phyloP scores from a whole-genome alignment of 1,140 invertebrate species.

The Nixonia krombeini region DNA sequence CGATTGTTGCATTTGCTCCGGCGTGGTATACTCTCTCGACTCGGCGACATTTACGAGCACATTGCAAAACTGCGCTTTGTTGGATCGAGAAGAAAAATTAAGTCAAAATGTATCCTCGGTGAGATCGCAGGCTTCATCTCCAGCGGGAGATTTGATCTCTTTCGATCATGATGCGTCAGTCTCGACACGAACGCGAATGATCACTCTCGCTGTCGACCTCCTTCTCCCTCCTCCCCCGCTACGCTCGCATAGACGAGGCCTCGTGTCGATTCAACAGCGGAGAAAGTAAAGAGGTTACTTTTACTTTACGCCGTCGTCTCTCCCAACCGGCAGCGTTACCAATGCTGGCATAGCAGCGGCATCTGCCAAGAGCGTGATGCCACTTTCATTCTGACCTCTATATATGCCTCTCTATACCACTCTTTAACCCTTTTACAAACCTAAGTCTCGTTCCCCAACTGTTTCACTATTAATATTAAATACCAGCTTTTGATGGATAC shows the following conservation, averaged over 20 bases:
- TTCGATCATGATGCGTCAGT: slow-evolving; percentile 37
- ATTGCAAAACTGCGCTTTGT: slow-evolving; percentile 7
- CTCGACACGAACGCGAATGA: slow-evolving; percentile 9
- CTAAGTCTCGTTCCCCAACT: too few relatives aligned
- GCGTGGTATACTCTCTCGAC: too few relatives aligned
- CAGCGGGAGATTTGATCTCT: slow-evolving; percentile 36
- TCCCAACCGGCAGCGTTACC: slow-evolving; percentile 8
- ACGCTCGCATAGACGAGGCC: slow-evolving; percentile 4
- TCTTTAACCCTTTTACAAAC: not conserved
- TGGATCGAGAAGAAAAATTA: slow-evolving; percentile 13
- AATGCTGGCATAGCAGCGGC: slow-evolving; percentile 15
- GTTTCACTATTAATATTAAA: too few relatives aligned
- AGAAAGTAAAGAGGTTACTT: slow-evolving; percentile 51
- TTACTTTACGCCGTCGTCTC: slow-evolving; percentile 35
- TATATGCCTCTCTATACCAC: not conserved
- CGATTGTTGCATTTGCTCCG: too few relatives aligned
- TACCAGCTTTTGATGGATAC: too few relatives aligned
- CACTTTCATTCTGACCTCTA: slow-evolving; percentile 26
- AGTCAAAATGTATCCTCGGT: slow-evolving; percentile 34
- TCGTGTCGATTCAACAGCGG: slow-evolving; percentile 22
- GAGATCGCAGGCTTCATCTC: slow-evolving; percentile 42
- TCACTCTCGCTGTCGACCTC: slow-evolving; percentile 39
- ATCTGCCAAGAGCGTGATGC: slow-evolving; percentile 6
- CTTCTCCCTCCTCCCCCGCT: slow-evolving; percentile 6
- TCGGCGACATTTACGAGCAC: slow-evolving; percentile 6